Evolutionary conservation across 2,797 vertebrate species (phyloP).

Genomic region (Setipinna tenuifilis): DNA sequence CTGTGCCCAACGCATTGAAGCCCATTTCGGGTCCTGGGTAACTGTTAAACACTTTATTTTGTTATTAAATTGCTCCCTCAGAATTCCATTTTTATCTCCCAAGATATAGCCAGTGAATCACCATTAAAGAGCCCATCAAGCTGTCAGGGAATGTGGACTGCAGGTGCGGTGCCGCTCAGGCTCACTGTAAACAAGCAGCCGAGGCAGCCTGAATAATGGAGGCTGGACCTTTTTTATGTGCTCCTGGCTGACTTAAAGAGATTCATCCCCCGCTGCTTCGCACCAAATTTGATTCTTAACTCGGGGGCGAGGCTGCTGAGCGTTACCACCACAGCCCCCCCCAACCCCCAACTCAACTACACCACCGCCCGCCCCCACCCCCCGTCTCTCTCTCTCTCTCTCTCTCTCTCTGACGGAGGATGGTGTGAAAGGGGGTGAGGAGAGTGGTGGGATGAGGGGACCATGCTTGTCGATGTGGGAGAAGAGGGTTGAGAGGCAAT

Average conservation of each 20-base stretch:
- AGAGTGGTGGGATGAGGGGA: slow-evolving; percentile 3
- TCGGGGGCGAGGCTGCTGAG: slow-evolving; percentile 58
- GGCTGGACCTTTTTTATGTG: slow-evolving; percentile 71
- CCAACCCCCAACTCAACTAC: background rate
- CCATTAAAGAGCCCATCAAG: slow-evolving; percentile 81
- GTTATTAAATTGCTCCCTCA: slow-evolving; percentile 78
- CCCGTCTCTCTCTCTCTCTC: no score
- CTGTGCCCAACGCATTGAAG: slow-evolving; percentile 58
- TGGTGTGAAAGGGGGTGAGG: slow-evolving; percentile 41
- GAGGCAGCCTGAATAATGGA: slow-evolving; percentile 73
- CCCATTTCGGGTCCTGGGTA: slow-evolving; percentile 68
- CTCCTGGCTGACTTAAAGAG: slow-evolving; percentile 71
- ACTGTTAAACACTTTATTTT: slow-evolving; percentile 75
- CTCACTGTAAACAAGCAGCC: slow-evolving; percentile 77
- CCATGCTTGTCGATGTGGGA: background rate
- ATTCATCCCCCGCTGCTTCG: slow-evolving; percentile 73
- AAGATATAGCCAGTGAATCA: slow-evolving; percentile 81
- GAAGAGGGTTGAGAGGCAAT: background rate
- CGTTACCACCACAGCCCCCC: slow-evolving; percentile 47
- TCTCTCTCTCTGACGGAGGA: slow-evolving; percentile 47
- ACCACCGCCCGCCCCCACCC: no score
- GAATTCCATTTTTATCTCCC: slow-evolving; percentile 82
- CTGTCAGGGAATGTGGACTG: slow-evolving; percentile 76
- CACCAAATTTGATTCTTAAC: slow-evolving; percentile 69
- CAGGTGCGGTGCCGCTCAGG: slow-evolving; percentile 65